These are phyloP conservation scores for Podocnemis expansa DNA, from an alignment of 2,113 vertebrate genomes.

Conservation along the genomic window DNA sequence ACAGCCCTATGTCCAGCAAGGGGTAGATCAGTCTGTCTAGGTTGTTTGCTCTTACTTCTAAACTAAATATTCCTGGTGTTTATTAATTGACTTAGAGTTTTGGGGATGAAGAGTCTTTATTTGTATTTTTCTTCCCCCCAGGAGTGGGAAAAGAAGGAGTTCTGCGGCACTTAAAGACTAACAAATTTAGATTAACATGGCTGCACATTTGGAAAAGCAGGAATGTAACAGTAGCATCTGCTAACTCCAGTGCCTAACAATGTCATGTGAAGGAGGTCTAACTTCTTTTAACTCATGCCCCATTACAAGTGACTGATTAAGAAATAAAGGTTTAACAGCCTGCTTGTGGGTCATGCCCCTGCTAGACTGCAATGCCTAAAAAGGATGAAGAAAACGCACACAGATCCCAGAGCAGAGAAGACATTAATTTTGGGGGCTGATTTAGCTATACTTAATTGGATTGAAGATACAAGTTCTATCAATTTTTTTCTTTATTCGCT, in stretches of 20 bases:
- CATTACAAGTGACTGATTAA: neutral
- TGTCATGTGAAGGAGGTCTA: neutral
- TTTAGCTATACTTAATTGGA: neutral
- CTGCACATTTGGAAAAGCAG: too few relatives aligned
- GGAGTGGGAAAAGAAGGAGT: too few relatives aligned
- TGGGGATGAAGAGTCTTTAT: neutral
- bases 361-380: neutral
- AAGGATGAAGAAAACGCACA: neutral
- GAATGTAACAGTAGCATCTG: neutral
- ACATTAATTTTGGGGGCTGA: neutral
- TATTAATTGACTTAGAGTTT: neutral
- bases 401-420: neutral
- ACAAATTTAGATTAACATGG: too few relatives aligned
- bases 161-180: too few relatives aligned
- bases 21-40: neutral
- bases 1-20: neutral
- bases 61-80: neutral
- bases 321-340: neutral
- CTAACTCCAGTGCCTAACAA: neutral
- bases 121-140: neutral
- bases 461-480: neutral
- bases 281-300: neutral
- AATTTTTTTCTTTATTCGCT: rapidly evolving
- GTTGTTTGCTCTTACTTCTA: neutral
- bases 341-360: neutral